Base-by-base conservation (phyloP, 2,888 invertebrate genomes). In the Nephrotoma flavescens region DNA sequence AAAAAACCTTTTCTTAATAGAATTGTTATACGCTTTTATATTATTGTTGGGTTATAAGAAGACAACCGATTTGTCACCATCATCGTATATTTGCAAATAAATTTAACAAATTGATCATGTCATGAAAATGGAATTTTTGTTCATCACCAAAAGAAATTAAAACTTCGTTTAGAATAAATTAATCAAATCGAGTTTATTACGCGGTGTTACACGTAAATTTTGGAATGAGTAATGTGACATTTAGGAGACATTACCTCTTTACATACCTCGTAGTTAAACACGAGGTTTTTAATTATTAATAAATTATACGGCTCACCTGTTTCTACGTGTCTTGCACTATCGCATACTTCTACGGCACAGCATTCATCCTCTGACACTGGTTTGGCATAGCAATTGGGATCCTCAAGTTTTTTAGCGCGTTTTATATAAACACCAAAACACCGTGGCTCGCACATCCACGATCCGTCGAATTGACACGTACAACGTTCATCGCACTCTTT, bases 401-500 rank as follows among this genome's bases (percentile, higher is more conserved):
- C 96, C 87, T 93, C 93, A 87, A 94, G 91, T 87, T 93, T 93
- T 89, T 94, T 93, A 41, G 96, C 96, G 19, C 94, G 93, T 86
- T 95, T 93, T 88, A 96, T 94, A 88, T 94, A 95, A 0, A 95
- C 95, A 19, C 93, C 93, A 87, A 92, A 92, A 90, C 97, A 97
- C 52, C 95, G 93, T 0, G 95, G 94, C n/a, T 93, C 92, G 89
- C 97, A 97, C 88, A 95, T 94, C 91, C 96, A 94, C 88, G 92
- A 92, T 0, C 96, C 96, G 12, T 93, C 93, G 41, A 92, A 92
- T 42, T 92, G 92, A 89, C 97, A 97, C 41, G 94, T 94, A 89
- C 97, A 97, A 1, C 94, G 92, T 88, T 96, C 95, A 87, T 96
- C 96, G 89, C 97, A 97, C 83, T 94, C 96, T 57, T 94, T 93